These are phyloP conservation scores for Phenganax subtilis DNA, from an alignment of 92 coral and sea anemone species.

Conservation along the genomic window DNA sequence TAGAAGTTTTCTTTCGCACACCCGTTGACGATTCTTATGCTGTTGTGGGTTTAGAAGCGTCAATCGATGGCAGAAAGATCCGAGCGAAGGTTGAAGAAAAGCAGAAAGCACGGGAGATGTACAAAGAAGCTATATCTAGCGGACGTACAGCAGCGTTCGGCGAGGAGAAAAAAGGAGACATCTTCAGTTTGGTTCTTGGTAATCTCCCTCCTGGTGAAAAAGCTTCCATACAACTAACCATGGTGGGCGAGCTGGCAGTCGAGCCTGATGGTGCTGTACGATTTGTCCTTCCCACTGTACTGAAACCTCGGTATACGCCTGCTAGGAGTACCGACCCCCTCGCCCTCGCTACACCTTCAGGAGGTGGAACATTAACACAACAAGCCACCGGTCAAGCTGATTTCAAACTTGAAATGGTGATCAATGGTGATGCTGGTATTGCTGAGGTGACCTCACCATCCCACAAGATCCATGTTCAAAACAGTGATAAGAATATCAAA, in stretches of 20 bases:
- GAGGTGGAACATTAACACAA: constrained; percentile 18
- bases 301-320: constrained; percentile 78
- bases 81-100: constrained; percentile 76
- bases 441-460: constrained; percentile 68
- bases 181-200: constrained; percentile 73
- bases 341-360: constrained; percentile 40
- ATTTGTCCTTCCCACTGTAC: constrained; percentile 73
- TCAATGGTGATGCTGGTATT: constrained; percentile 60
- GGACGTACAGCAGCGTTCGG: constrained; percentile 71
- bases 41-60: constrained; percentile 83
- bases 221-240: constrained; percentile 63
- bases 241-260: constrained; percentile 74
- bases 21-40: constrained; percentile 74
- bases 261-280: constrained; percentile 70
- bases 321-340: constrained; percentile 44
- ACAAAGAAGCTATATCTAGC: constrained; percentile 75
- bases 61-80: constrained; percentile 73
- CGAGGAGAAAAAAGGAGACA: constrained; percentile 81
- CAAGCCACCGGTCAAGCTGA: constrained; percentile 58
- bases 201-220: constrained; percentile 77
- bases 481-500: constrained; percentile 16
- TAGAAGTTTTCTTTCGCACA: constrained; percentile 74
- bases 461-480: constrained; percentile 46
- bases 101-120: constrained; percentile 69
- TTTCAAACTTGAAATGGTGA: constrained; percentile 64